Base-by-base conservation (phyloP, 2,113 vertebrate species). In the Tragelaphus imberbis region DNA sequence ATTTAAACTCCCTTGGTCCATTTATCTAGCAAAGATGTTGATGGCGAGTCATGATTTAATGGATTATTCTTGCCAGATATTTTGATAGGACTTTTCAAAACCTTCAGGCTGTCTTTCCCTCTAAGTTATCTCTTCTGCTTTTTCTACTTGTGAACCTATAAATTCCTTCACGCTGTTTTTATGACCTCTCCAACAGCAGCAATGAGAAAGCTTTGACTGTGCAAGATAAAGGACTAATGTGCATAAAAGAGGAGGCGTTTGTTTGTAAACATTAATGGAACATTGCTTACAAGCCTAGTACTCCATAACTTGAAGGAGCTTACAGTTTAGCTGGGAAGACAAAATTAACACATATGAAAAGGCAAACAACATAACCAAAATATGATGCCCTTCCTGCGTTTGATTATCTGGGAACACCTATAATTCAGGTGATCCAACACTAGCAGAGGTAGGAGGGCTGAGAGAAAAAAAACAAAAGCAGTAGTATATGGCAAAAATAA, bases 1-100 rank as follows among this genome's bases (percentile, higher is more conserved):
- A 91, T 82, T 93, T 95, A 97, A 98, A 96, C 9, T 95, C 17
- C 53, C 27, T 21, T 63, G 47, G 27, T 51, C 17, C 94, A 56
- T 84, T 82, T 82, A 79, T 88, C 49, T 61, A 95, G 36, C 27
- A 90, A 94, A 81, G 14, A 59, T 53, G 10, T 81, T 65, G 90
- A 61, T 71, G 33, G 1, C 14, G 90, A 84, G 71, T 53, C 16
- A 25, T 21, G 56, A 94, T 84, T 93, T 96, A 84, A 96, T 94
- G 27, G 7, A 75, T 47, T 68, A 79, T 36, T 8, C 36, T 40
- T 95, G 91, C 16, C 75, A 93, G 40, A 77, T 7, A 77, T 95
- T 79, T 55, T 44, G 2, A 56, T 27, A 5, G 53, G 33, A 7
- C 40, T 97, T 95, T 71, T 94, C 25, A 71, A 96, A 96, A 68